Evolutionary conservation across 2,113 vertebrate species (phyloP).

Genomic region (Triplophysa dalaica): DNA sequence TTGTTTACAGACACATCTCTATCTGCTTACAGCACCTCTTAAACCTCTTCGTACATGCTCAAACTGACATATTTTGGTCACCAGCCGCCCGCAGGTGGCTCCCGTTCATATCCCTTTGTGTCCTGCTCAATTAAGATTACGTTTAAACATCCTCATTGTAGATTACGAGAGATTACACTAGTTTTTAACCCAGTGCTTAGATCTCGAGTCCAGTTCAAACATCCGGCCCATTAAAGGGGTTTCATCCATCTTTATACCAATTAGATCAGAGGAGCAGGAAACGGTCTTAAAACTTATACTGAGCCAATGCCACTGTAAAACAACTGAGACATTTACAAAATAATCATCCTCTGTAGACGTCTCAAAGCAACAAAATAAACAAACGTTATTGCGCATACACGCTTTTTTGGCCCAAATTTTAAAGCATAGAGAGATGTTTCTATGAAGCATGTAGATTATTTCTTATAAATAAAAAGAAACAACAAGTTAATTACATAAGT

Average conservation of each 20-base stretch:
- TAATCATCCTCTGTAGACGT: too few species aligned
- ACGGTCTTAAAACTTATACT: conserved; percentile 60
- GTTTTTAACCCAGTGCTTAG: conserved; percentile 63
- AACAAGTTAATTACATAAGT: too few species aligned
- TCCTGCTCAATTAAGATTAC: conserved; percentile 73
- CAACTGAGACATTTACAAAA: conserved; percentile 40
- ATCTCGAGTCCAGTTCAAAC: conserved; percentile 52
- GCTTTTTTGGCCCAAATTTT: too few species aligned
- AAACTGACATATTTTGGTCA: conserved; percentile 78
- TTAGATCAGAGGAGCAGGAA: conserved; percentile 59
- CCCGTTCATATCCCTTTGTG: conserved; percentile 63
- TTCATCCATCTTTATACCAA: conserved; percentile 62
- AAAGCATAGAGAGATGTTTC: too few species aligned
- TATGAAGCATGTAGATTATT: too few species aligned
- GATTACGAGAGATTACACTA: conserved; percentile 63
- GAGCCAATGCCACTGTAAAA: conserved; percentile 61
- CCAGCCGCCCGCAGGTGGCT: conserved; percentile 62
- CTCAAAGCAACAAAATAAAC: too few species aligned
- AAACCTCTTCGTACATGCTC: conserved; percentile 82
- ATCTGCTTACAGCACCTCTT: conserved; percentile 77
- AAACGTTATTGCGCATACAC: too few species aligned
- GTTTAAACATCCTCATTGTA: conserved; percentile 67
- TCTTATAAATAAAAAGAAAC: too few species aligned
- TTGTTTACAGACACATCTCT: conserved; percentile 80
- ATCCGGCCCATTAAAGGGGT: conserved; percentile 7